Percentiles rank a stretch among this genome's conserved stretches.
Evolutionary conservation across 2,888 invertebrate species (phyloP).

Genomic region (Monochamus alternatus): DNA sequence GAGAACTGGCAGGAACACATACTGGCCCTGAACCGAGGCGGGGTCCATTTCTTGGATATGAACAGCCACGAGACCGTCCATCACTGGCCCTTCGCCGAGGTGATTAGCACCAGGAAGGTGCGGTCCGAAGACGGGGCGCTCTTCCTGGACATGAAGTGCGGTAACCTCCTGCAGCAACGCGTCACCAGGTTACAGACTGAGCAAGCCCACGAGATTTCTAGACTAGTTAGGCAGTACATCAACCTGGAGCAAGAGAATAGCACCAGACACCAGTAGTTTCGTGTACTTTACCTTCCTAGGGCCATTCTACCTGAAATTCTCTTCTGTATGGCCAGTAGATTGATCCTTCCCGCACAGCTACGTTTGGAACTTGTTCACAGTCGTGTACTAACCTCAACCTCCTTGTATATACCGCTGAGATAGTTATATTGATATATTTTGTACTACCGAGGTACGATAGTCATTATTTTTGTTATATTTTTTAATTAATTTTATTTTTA

Average conservation of each 20-base stretch:
- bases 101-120: constrained; percentile 94
- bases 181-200: constrained; percentile 97
- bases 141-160: constrained; percentile 97
- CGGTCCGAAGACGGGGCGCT: constrained; percentile 93
- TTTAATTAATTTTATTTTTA: constrained; percentile 23
- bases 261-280: constrained; percentile 54
- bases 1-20: constrained; percentile 89
- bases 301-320: constrained; percentile 21
- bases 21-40: constrained; percentile 93
- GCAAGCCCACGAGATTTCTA: constrained; percentile 97
- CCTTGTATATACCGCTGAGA: constrained; percentile 22
- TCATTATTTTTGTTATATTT: constrained; percentile 35
- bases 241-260: constrained; percentile 83
- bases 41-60: constrained; percentile 94
- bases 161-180: constrained; percentile 95
- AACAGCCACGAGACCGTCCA: constrained; percentile 94
- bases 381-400: constrained; percentile 12
- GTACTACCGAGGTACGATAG: constrained; percentile 39
- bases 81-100: constrained; percentile 95
- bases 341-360: neutral
- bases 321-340: constrained; percentile 14
- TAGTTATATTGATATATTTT: constrained; percentile 31
- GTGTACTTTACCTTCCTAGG: constrained; percentile 6
- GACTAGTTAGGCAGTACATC: constrained; percentile 97
- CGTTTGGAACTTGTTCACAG: neutral